A percentile compares a stretch with the other conserved stretches of the same genome.
Evolutionary conservation across 2,888 invertebrate genomes (phyloP).

Genomic region (Macroteleia sp.): DNA sequence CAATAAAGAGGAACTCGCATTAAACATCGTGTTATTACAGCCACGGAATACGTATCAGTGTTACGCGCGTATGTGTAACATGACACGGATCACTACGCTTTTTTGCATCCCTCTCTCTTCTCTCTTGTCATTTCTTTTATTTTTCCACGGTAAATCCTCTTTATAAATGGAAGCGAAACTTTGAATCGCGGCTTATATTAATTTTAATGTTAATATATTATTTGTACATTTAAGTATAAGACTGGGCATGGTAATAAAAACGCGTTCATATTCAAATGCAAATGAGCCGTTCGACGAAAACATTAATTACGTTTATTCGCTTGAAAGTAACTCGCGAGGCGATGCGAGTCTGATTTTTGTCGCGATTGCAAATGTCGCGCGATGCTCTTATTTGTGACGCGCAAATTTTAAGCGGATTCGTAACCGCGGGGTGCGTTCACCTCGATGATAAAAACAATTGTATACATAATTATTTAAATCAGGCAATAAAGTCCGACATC

Average conservation of each 20-base stretch:
- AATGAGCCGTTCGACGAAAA: conserved; percentile 35
- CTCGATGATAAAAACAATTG: conserved; percentile 50
- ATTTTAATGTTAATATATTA: too few species aligned
- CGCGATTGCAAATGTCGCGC: conserved; percentile 12
- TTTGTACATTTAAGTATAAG: too few species aligned
- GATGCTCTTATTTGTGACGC: conserved; percentile 3
- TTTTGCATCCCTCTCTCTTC: not conserved
- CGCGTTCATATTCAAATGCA: conserved; percentile 46
- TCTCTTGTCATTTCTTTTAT: not conserved
- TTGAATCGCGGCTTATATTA: too few species aligned
- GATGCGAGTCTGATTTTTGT: conserved; percentile 13
- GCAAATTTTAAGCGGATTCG: not conserved
- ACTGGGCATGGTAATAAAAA: too few species aligned
- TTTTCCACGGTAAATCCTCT: too few species aligned
- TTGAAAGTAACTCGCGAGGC: conserved; percentile 19
- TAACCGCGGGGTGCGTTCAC: conserved; percentile 35
- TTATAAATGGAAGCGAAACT: too few species aligned
- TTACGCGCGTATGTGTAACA: not conserved
- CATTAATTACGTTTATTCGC: conserved; percentile 41
- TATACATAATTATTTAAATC: conserved; percentile 53
- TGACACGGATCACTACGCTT: too few species aligned
- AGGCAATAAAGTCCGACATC: conserved; percentile 48
- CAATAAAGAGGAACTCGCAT: conserved; percentile 33
- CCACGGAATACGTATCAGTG: not conserved
- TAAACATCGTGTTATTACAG: conserved; percentile 27